These are phyloP conservation scores for Luscinia megarhynchos DNA, from an alignment of 2,797 vertebrate genomes.

Conservation along the genomic window DNA sequence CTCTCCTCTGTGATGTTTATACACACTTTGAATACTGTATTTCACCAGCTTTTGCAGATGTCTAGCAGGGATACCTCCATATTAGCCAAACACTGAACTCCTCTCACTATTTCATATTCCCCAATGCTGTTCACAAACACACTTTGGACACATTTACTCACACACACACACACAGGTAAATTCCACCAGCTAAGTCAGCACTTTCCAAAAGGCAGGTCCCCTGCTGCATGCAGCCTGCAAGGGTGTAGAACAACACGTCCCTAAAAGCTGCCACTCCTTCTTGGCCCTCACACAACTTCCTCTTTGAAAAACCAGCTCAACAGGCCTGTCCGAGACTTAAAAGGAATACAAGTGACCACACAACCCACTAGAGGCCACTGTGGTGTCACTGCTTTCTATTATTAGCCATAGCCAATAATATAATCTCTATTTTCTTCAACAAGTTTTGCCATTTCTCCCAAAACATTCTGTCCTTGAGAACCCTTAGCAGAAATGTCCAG, in stretches of 20 bases:
- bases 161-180: not conserved
- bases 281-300: not conserved
- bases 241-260: not conserved
- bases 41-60: not conserved
- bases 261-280: not conserved
- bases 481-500: not conserved
- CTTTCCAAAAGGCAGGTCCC: not conserved
- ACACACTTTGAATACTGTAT: not conserved
- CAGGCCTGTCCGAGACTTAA: not conserved
- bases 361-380: slow-evolving; percentile 26
- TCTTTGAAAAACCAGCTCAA: not conserved
- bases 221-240: not conserved
- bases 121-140: not conserved
- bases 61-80: not conserved
- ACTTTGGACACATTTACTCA: not conserved
- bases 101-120: not conserved
- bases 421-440: not conserved
- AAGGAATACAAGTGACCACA: not conserved
- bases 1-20: not conserved
- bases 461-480: not conserved
- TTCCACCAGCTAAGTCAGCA: not conserved
- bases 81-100: not conserved
- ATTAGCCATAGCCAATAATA: not conserved
- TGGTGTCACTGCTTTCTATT: not conserved
- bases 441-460: not conserved